Evolutionary conservation across 2,888 invertebrate species (phyloP).

Genomic region (Acanthosepion lycidas): DNA sequence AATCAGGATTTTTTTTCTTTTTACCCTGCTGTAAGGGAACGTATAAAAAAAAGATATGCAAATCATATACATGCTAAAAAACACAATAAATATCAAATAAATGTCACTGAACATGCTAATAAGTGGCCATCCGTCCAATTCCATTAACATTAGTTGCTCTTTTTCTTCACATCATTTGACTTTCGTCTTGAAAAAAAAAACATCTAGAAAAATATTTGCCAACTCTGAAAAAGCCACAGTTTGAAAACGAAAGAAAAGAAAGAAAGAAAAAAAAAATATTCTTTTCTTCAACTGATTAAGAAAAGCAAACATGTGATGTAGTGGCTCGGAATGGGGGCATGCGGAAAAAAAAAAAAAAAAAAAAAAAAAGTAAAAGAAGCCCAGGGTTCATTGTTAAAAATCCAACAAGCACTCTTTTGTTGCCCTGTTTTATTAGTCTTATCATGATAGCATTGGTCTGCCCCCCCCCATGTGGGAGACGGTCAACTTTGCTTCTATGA

Average conservation of each 20-base stretch:
- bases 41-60: neutral
- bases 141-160: neutral
- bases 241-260: neutral
- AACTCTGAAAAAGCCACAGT: neutral
- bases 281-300: neutral
- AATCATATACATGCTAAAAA: neutral
- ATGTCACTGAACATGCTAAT: neutral
- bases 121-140: neutral
- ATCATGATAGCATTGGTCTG: neutral
- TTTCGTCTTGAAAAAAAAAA: neutral
- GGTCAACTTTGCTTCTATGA: neutral
- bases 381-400: neutral
- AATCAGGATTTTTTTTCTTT: neutral
- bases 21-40: neutral
- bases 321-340: neutral
- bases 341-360: neutral
- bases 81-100: neutral
- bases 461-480: neutral
- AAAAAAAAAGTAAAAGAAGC: no score
- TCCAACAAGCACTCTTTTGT: neutral
- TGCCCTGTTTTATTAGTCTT: neutral
- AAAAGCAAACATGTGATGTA: neutral
- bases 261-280: neutral
- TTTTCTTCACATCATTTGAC: neutral
- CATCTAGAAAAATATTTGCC: slow-evolving; percentile 33